Evolutionary conservation across 2,888 invertebrate species (phyloP), one percentile per base, ranked within the genome.

Genomic region (Plebejus anna): DNA sequence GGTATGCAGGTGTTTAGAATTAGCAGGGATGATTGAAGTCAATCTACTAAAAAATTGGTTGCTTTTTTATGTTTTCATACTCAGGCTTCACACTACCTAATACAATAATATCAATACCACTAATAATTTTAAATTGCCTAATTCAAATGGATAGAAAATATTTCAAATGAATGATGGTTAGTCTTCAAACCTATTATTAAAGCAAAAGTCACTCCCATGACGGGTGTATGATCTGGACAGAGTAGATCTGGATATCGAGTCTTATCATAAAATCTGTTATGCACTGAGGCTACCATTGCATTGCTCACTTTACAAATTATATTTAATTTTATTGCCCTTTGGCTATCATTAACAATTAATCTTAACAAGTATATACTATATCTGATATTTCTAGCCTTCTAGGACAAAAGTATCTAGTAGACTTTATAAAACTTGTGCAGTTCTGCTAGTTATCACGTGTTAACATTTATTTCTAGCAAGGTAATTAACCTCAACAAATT

Each of bases 401-500:
- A 22, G 1, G 22, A 61, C 59, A 11, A 61, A 28, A 61, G 22
- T 28, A 28, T 28, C 11, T 22, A 7, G 47, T 11, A 61, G 28
- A 61, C 11, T 61, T 61, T 28, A 28, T 28, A 22, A 61, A 61
- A 28, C 22, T 22, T 61, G 28, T 61, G 61, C 61, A 61, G 61
- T 11, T 28, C 22, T 32, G 28, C 61, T 28, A 61, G 61, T 61
- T 66, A 13, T 5, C 59, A 13, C 13, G 66, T 6, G 66, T 66
- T 13, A 66, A 22, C 13, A 16, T 36, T 66, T 66, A 66, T 66
- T 66, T 66, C 66, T 66, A 66, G 32, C 22, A 66, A 32, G 42
- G 71, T 71, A 22, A 71, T 42, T 71, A 71, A 42, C 51, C 66
- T 22, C 36, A 66, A 51, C 51, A 71, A 72, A 76, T 57, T 71